Percentiles rank a stretch among this genome's conserved stretches.
Conservation (phyloP, 1,140 invertebrate genomes). For the Saccostrea echinata region DNA sequence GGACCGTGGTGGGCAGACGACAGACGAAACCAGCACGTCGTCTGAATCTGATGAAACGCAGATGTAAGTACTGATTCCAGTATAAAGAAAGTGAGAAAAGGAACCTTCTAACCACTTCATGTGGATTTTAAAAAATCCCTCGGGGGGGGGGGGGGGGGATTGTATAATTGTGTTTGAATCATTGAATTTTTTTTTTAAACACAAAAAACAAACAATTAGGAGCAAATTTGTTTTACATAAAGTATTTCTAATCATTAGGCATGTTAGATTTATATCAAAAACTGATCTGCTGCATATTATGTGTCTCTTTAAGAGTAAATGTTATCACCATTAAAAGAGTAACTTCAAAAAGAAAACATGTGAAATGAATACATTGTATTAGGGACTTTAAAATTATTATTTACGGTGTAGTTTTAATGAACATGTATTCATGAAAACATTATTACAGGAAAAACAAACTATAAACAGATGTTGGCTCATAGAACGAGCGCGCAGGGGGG, state of each 20-base stretch:
- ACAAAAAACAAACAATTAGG: too few species aligned
- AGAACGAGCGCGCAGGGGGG: neutral
- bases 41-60: constrained; percentile 68
- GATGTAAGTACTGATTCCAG: constrained; percentile 59
- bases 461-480: neutral
- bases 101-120: neutral
- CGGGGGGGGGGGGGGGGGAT: neutral
- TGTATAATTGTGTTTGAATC: neutral
- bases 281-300: too few species aligned
- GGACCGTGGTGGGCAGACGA: constrained; percentile 57
- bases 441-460: constrained; percentile 20
- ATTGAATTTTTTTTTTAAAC: neutral
- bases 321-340: too few species aligned
- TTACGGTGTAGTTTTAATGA: constrained; percentile 20
- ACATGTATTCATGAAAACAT: constrained; percentile 34
- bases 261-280: too few species aligned
- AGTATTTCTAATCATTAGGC: too few species aligned
- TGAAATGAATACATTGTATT: neutral
- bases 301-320: too few species aligned
- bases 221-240: too few species aligned
- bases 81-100: neutral
- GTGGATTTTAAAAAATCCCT: neutral
- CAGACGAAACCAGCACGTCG: constrained; percentile 64
- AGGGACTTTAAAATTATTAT: neutral
- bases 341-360: neutral